phyloP scores from a whole-genome alignment of 2,888 invertebrate genomes.

The Agonopterix subpropinquella region DNA sequence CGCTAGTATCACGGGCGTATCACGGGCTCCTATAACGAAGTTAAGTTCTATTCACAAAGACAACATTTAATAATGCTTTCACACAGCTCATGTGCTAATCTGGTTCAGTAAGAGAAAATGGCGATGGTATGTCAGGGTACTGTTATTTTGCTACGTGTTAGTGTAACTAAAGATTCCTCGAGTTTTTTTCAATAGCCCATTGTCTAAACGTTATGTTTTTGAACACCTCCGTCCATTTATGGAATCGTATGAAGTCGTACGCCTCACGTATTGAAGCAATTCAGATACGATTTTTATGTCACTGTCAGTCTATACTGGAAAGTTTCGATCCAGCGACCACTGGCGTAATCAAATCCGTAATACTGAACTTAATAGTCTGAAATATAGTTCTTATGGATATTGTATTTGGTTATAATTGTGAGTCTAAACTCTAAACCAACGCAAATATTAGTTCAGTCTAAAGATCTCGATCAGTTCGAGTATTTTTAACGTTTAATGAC shows the following conservation, averaged over 20 bases:
- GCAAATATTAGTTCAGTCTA: no score
- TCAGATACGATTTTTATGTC: slow-evolving; percentile 18
- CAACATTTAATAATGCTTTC: no score
- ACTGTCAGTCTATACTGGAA: slow-evolving; percentile 1
- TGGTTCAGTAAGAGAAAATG: not conserved
- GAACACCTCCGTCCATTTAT: slow-evolving; percentile 36
- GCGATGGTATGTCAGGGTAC: not conserved
- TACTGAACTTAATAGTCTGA: no score
- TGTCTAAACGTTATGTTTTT: slow-evolving; percentile 43
- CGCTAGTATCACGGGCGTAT: no score
- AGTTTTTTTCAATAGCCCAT: slow-evolving; percentile 48
- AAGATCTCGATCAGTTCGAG: no score
- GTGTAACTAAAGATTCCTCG: slow-evolving; percentile 33
- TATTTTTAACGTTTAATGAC: slow-evolving; percentile 1
- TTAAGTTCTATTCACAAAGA: no score
- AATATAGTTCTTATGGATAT: no score
- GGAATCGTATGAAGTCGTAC: slow-evolving; percentile 27
- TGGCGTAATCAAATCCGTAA: not conserved
- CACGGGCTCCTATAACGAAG: no score
- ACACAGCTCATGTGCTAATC: no score
- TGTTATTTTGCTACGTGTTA: slow-evolving; percentile 24
- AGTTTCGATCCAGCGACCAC: no score
- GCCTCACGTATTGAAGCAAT: slow-evolving; percentile 17
- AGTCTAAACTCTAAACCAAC: no score
- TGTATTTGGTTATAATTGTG: no score